phyloP scores from a whole-genome alignment of 2,888 invertebrate species.

The Rhamnusium bicolor region DNA sequence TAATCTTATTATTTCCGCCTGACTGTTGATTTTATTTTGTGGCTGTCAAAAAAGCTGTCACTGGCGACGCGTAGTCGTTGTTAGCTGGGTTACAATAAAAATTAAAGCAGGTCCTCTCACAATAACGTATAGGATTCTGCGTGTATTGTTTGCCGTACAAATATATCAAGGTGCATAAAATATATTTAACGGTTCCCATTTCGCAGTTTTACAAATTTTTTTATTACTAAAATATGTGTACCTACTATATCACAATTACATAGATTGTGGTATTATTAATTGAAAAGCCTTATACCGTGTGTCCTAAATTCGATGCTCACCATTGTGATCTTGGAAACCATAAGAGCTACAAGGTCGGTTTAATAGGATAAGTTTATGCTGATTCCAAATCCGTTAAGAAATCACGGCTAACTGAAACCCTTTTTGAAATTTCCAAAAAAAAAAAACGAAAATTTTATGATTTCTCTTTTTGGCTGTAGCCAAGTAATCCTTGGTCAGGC shows the following conservation, averaged over 20 bases:
- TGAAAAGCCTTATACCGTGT: too few species aligned
- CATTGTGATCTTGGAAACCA: too few species aligned
- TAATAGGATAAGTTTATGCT: too few species aligned
- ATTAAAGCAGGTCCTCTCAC: not conserved
- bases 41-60: conserved; percentile 19
- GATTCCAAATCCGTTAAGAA: too few species aligned
- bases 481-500: too few species aligned
- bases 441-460: too few species aligned
- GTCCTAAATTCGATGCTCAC: too few species aligned
- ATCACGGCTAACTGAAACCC: too few species aligned
- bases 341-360: too few species aligned
- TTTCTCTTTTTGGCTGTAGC: too few species aligned
- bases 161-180: not conserved
- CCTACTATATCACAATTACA: not conserved
- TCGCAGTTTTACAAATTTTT: not conserved
- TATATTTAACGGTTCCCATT: not conserved
- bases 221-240: not conserved
- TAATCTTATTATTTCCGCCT: conserved; percentile 31
- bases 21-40: conserved; percentile 28
- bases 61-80: conserved; percentile 17
- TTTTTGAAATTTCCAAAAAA: too few species aligned
- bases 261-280: too few species aligned
- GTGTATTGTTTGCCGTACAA: not conserved
- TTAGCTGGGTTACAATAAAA: conserved; percentile 10
- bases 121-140: not conserved